Evolutionary conservation across 2,797 vertebrate species (phyloP), one percentile per base, ranked within the genome.

Genomic region (Xiphorhynchus erythropygius): DNA sequence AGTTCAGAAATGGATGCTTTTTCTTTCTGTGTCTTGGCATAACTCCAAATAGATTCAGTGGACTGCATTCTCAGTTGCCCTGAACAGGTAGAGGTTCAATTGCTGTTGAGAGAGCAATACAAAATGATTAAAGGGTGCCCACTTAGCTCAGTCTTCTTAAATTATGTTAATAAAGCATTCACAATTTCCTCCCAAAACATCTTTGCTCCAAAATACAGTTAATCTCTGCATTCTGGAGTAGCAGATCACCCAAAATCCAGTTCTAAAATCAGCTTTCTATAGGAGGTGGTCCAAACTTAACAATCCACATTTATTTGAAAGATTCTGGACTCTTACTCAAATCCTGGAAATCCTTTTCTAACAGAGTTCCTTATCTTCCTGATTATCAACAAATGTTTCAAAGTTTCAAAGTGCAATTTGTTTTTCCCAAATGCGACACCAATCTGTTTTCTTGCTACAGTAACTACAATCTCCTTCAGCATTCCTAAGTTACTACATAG

Each of bases 361-460:
- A 56, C 2, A 3, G 9, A 21, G 17, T 33, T 63, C 24, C 55
- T 79, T 59, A 37, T 52, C 33, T 68, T 86, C 25, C 17, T 74
- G 30, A 8, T 23, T 76, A 49, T 57, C 63, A 65, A 23, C 9
- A 47, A 21, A 69, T 37, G 37, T 37, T 37, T 37, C 37, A 37
- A 37, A 37, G 0, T 84, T 68, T 71, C 62, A 70, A 15, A 32
- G 70, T 63, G 25, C 32, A 37, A 4, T 67, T 78, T 64, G 23
- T 9, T 64, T 84, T 86, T 60, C 13, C 37, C 13, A 27, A 39
- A 30, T 21, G 63, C 46, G 37, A 57, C 32, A 67, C 24, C 14
- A 53, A 67, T 41, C 13, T 27, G 23, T 9, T 7, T 62, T 69
- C 57, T 33, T 52, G 18, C 11, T 71, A 32, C 0, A 0, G 6